Evolutionary conservation across 2,113 vertebrate species (phyloP).

Genomic region (Turnix velox): DNA sequence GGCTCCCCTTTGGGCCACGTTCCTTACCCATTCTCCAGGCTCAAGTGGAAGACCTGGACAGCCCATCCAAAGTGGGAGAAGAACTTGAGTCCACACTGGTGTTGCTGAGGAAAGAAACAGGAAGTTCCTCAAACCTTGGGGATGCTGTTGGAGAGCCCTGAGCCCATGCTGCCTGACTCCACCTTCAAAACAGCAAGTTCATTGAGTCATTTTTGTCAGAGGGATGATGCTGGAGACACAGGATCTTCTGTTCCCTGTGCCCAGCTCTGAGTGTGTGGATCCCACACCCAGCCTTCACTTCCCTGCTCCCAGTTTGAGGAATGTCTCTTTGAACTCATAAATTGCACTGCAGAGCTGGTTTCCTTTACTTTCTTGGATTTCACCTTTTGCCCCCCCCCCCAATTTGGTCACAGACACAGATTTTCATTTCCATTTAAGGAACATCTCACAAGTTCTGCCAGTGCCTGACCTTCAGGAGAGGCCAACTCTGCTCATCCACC

Average conservation of each 20-base stretch:
- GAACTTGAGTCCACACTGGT: neutral
- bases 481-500: neutral
- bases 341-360: neutral
- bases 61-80: neutral
- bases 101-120: neutral
- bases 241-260: neutral
- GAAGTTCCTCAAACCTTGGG: neutral
- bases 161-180: neutral
- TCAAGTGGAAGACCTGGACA: neutral
- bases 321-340: neutral
- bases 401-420: neutral
- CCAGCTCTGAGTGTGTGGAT: neutral
- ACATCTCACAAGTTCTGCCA: neutral
- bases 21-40: neutral
- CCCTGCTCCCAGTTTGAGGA: neutral
- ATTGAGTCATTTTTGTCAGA: neutral
- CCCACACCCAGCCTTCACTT: neutral
- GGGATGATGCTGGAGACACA: fast-evolving
- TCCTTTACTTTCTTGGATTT: neutral
- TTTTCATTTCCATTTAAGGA: neutral
- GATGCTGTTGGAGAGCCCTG: neutral
- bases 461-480: neutral
- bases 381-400: neutral
- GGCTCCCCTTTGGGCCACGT: neutral
- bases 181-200: neutral